Evolutionary conservation across 2,888 invertebrate genomes (phyloP), one percentile per base, ranked within the genome.

Genomic region (Drosophila limbata): DNA sequence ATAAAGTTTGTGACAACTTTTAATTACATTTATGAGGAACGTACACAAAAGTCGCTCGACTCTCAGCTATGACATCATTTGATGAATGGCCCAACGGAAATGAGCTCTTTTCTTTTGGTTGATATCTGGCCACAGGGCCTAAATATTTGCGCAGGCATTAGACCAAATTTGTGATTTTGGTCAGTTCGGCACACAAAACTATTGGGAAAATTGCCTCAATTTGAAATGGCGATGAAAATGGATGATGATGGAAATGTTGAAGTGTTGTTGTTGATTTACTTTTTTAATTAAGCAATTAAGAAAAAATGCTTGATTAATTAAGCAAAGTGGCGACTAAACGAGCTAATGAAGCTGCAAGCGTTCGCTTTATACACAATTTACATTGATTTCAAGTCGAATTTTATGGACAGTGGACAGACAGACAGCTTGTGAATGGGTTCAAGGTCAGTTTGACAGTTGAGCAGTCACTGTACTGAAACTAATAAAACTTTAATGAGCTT

Each of bases 1-100:
- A 48, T 64, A 60, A 79, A 68, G 40, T 72, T 84, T 73, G 88
- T 79, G 84, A 86, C 84, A 85, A 88, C 77, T 83, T 88, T 88
- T 84, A 84, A 84, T 84, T 88, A 84, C 84, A 88, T 67, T 70
- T 60, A 60, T 57, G 65, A 62, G 60, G 66, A 74, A 74, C 67
- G 62, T 50, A 55, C 25, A 61, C 55, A 53, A 57, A 52, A 69
- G 37, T 5, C 25, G 48, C 52, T 42, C 39, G 37, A 40, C 9
- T 40, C 37, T 37, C 37, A 6, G 51, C 64, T 53, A 77, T 60
- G 80, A 79, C 76, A 81, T 79, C 79, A 79, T 69, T 80, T 79
- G 79, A 79, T 79, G 72, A 71, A 77, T 79, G 74, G 53, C 44
- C 50, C 60, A 69, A 65, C 83, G 83, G 83, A 84, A 84, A 84